Percentiles rank a stretch among this genome's conserved stretches.
These are phyloP conservation scores for Eledona agricola DNA, from an alignment of 2,888 invertebrate species.

Conservation along the genomic window DNA sequence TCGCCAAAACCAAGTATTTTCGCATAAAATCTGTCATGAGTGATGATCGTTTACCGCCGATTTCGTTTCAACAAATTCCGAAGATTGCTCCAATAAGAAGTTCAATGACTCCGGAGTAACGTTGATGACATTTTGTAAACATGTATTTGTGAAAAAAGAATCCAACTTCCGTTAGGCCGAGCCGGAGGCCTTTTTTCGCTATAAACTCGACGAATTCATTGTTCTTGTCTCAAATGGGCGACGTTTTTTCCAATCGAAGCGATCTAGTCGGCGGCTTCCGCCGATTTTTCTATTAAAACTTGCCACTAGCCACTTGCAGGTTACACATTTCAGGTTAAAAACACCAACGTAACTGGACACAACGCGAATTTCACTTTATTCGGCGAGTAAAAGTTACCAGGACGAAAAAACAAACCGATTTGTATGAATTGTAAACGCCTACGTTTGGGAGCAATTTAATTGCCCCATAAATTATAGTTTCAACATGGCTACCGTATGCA, in stretches of 20 bases:
- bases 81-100: slow-evolving; percentile 23
- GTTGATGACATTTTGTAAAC: slow-evolving; percentile 43
- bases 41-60: slow-evolving; percentile 17
- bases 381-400: slow-evolving; percentile 6
- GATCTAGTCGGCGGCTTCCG: slow-evolving; percentile 12
- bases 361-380: too few relatives aligned
- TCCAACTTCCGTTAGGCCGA: slow-evolving; percentile 14
- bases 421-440: slow-evolving; percentile 42
- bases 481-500: slow-evolving; percentile 51
- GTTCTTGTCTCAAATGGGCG: too few relatives aligned
- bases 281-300: slow-evolving; percentile 13
- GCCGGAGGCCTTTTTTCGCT: slow-evolving; percentile 15
- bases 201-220: neutral
- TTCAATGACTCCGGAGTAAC: slow-evolving; percentile 40
- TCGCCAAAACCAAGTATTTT: slow-evolving; percentile 1
- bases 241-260: neutral
- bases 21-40: slow-evolving; percentile 29
- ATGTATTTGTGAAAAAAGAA: slow-evolving; percentile 23
- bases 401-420: slow-evolving; percentile 14
- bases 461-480: slow-evolving; percentile 48
- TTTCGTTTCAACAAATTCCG: slow-evolving; percentile 6
- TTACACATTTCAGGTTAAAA: slow-evolving; percentile 3
- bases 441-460: slow-evolving; percentile 48
- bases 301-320: too few relatives aligned
- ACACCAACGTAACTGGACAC: slow-evolving; percentile 1